These are phyloP conservation scores for Archilochus colubris DNA, from an alignment of 2,113 vertebrate species.

Conservation along the genomic window DNA sequence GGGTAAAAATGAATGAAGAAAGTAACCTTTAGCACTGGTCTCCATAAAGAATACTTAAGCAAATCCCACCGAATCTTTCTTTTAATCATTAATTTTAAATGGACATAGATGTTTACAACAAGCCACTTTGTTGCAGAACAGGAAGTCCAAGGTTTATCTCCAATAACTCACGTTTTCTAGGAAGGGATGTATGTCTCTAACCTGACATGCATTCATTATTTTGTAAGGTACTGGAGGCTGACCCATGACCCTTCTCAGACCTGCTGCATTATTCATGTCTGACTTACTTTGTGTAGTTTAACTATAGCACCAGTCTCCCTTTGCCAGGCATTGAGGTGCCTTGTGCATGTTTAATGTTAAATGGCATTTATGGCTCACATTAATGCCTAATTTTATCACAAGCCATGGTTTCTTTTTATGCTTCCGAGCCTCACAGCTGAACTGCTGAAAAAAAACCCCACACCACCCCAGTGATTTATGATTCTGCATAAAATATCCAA, in stretches of 20 bases:
- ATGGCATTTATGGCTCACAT: slow-evolving; percentile 62
- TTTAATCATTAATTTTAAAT: slow-evolving; percentile 71
- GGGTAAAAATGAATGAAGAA: slow-evolving; percentile 70
- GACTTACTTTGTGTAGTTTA: slow-evolving; percentile 77
- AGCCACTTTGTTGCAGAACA: slow-evolving; percentile 66
- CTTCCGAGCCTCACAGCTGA: slow-evolving; percentile 25
- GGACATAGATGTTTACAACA: slow-evolving; percentile 51
- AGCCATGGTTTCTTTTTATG: slow-evolving; percentile 24
- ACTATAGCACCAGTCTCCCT: slow-evolving; percentile 65
- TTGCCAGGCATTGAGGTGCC: slow-evolving; percentile 51
- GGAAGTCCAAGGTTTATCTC: slow-evolving; percentile 77
- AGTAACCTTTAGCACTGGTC: slow-evolving; percentile 56
- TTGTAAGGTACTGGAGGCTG: slow-evolving; percentile 69
- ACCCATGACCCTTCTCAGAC: slow-evolving; percentile 77
- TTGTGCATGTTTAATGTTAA: slow-evolving; percentile 59
- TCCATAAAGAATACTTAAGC: slow-evolving; percentile 72
- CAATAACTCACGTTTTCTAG: slow-evolving; percentile 73
- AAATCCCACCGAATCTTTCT: slow-evolving; percentile 57
- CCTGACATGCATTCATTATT: slow-evolving; percentile 82
- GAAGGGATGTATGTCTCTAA: slow-evolving; percentile 73
- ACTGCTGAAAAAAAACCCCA: background rate
- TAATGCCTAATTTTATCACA: slow-evolving; percentile 61
- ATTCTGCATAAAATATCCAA: slow-evolving; percentile 44
- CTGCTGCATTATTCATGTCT: slow-evolving; percentile 79
- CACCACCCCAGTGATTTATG: slow-evolving; percentile 17